phyloP scores from a whole-genome alignment of 1,140 invertebrate species.

The Cherax quadricarinatus region DNA sequence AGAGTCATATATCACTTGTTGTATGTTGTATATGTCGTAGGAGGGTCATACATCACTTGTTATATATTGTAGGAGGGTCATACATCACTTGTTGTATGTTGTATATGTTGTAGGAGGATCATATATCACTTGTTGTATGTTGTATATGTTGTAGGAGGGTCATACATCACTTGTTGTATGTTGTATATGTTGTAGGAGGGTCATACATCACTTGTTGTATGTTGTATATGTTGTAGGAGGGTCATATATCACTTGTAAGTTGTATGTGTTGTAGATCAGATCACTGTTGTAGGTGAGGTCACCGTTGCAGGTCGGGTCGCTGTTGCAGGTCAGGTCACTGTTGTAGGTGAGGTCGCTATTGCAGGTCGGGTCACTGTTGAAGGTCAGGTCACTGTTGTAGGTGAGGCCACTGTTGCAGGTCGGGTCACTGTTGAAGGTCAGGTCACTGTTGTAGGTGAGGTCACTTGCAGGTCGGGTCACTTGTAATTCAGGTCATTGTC shows the following conservation, averaged over 20 bases:
- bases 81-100: no score
- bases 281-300: no score
- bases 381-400: no score
- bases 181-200: neutral
- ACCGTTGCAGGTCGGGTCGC: no score
- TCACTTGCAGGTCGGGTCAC: neutral
- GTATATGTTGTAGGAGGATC: neutral
- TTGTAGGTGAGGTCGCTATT: no score
- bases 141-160: neutral
- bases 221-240: neutral
- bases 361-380: neutral
- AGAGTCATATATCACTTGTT: no score
- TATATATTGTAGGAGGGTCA: neutral
- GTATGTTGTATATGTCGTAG: neutral
- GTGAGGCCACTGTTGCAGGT: no score
- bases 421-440: neutral
- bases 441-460: no score
- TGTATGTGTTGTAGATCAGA: neutral
- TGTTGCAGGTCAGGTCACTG: neutral
- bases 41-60: neutral
- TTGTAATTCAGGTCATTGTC: no score
- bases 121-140: neutral
- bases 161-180: no score
- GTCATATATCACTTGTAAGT: no score
- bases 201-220: neutral